Base-by-base conservation (phyloP, 2,113 vertebrate species). In the Beaufortia kweichowensis region DNA sequence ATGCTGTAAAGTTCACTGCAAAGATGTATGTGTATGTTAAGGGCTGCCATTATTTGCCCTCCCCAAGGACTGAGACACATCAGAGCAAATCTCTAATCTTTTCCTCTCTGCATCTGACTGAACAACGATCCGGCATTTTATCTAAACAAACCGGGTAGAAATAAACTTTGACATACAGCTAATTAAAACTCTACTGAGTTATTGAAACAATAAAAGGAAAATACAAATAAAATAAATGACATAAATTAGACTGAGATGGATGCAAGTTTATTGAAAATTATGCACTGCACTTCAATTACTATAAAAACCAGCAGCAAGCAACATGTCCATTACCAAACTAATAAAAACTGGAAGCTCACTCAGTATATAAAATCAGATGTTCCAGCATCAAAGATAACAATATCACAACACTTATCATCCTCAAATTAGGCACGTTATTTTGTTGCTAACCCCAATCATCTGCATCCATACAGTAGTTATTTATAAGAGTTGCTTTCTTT, bases 301-400 rank as follows among this genome's bases (percentile, higher is more conserved):
- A 39, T 59, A 8, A 71, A 57, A 71, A 71, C 55, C 29, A 35
- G 29, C 31, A 56, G 48, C 48, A 53, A 21, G 4, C 48, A 53
- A 53, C 48, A 21, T 53, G 6, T 53, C 48, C 7, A 53, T n/a
- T 53, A 21, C 7, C 4, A 15, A 53, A 53, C 6, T 57, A 41
- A 59, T 26, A 23, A 59, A 53, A 59, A 71, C 53, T 41, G 53
- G 15, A 59, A 56, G 33, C 26, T 12, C 21, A 39, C 68, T 69
- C 29, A 24, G 12, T 79, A 78, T 87, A 79, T 86, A 28, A 17
- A 23, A 86, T 84, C 77, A 55, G 62, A 86, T 33, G 67, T 74
- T 48, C 77, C 64, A 83, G 70, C 53, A 78, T 26, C 72, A 26
- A 50, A 43, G 46, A n/a, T 64, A 64, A 64, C 28, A 53, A 68